Evolutionary conservation across 2,113 vertebrate species (phyloP).

Genomic region (Ivindomyrus marchei): DNA sequence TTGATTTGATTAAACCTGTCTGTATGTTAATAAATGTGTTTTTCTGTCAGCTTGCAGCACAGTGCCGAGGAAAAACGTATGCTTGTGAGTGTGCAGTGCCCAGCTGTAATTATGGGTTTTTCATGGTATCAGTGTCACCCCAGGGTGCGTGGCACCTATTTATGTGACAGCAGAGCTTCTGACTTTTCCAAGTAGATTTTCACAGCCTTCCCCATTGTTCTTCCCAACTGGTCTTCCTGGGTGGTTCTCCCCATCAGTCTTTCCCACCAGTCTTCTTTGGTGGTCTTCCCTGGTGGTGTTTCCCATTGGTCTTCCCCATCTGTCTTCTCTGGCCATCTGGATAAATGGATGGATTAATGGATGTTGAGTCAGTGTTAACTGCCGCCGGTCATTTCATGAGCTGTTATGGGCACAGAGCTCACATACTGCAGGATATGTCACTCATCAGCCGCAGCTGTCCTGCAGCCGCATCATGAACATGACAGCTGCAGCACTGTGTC

Average conservation of each 20-base stretch:
- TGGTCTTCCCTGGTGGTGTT: not conserved
- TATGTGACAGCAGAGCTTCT: not conserved
- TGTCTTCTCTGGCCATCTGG: not conserved
- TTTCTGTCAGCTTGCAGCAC: constrained; percentile 51
- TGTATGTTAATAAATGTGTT: constrained; percentile 83
- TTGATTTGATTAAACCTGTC: constrained; percentile 83
- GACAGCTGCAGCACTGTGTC: too few relatives aligned
- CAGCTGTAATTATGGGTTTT: not conserved
- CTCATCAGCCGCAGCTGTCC: too few relatives aligned
- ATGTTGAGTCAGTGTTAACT: too few relatives aligned
- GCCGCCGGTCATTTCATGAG: too few relatives aligned
- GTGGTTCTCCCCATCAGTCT: not conserved
- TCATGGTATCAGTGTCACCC: not conserved
- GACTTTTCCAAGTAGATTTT: not conserved
- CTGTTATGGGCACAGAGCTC: too few relatives aligned
- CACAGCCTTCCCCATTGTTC: not conserved
- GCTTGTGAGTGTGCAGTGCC: not conserved
- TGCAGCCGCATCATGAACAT: not conserved
- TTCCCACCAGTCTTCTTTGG: not conserved
- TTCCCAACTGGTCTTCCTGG: not conserved
- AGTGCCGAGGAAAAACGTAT: constrained; percentile 45
- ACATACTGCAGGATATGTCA: too few relatives aligned
- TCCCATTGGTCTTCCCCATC: not conserved
- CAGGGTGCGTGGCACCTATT: not conserved
- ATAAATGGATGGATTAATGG: too few relatives aligned